phyloP scores from a whole-genome alignment of 2,113 vertebrate genomes.

The Actenoides lindsayi region DNA sequence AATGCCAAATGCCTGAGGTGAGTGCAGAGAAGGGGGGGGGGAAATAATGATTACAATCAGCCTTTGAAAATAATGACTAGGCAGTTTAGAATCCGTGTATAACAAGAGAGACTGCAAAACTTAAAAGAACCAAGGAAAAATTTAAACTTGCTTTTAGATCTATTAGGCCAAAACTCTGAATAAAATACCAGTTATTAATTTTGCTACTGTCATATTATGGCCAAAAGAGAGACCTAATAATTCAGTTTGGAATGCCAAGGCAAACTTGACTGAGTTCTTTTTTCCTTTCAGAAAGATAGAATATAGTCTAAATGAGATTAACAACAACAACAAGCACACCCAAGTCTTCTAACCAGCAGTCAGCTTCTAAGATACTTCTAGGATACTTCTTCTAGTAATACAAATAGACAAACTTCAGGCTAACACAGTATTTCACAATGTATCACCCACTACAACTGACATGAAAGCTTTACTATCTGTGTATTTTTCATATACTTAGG shows the following conservation, averaged over 20 bases:
- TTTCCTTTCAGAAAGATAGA: neutral
- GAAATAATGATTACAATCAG: neutral
- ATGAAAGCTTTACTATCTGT: neutral
- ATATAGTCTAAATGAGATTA: neutral
- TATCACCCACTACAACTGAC: neutral
- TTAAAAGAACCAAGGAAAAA: neutral
- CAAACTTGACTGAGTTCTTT: neutral
- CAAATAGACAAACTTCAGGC: neutral
- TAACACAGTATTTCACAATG: neutral
- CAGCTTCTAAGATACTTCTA: neutral
- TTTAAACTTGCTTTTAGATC: neutral
- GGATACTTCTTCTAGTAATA: neutral
- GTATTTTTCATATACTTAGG: neutral
- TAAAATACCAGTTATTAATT: neutral
- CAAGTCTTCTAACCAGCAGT: neutral
- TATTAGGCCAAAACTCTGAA: neutral
- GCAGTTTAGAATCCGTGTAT: accelerated
- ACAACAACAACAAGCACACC: neutral
- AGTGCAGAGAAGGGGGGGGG: neutral
- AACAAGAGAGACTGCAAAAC: neutral
- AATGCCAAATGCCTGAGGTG: neutral
- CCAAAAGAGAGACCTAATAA: neutral
- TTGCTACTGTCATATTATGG: neutral
- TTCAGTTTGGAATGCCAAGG: neutral
- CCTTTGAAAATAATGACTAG: neutral